Evolutionary conservation across 1,140 invertebrate genomes (phyloP).

Genomic region (Cydia amplana): DNA sequence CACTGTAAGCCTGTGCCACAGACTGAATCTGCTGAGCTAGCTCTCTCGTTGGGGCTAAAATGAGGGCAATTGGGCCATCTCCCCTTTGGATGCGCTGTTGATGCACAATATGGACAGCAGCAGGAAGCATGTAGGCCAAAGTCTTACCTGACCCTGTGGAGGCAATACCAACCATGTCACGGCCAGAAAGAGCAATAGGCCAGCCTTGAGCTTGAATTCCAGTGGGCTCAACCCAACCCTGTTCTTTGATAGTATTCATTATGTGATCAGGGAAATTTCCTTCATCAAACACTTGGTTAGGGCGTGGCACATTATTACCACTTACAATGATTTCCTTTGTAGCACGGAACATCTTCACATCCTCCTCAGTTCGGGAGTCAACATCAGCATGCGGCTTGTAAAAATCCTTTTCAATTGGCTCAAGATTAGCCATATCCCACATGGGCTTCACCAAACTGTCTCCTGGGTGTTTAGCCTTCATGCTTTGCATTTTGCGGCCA

Average conservation of each 20-base stretch:
- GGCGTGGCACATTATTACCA: constrained; percentile 90
- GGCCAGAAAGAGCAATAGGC: constrained; percentile 95
- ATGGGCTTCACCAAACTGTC: constrained; percentile 89
- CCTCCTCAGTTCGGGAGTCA: constrained; percentile 84
- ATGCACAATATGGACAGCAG: constrained; percentile 87
- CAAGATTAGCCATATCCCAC: constrained; percentile 89
- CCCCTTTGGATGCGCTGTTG: constrained; percentile 86
- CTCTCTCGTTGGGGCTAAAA: constrained; percentile 97
- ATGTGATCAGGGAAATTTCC: constrained; percentile 92
- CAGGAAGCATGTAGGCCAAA: constrained; percentile 90
- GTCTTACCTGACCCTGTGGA: constrained; percentile 97
- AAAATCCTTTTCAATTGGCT: constrained; percentile 95
- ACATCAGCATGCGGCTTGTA: constrained; percentile 92
- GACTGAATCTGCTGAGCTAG: constrained; percentile 98
- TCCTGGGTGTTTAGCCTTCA: constrained; percentile 86
- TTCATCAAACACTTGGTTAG: constrained; percentile 93
- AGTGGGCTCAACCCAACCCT: constrained; percentile 91
- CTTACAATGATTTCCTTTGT: constrained; percentile 92
- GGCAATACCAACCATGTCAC: constrained; percentile 96
- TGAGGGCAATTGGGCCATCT: constrained; percentile 95
- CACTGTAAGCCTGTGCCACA: constrained; percentile 94
- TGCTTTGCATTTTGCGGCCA: constrained; percentile 81
- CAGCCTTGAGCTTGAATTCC: constrained; percentile 94
- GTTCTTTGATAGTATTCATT: constrained; percentile 89
- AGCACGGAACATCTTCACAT: constrained; percentile 86